A percentile compares a stretch with the other conserved stretches of the same genome.
Conservation (phyloP, 2,888 invertebrate species). For the Volucella zonaria region DNA sequence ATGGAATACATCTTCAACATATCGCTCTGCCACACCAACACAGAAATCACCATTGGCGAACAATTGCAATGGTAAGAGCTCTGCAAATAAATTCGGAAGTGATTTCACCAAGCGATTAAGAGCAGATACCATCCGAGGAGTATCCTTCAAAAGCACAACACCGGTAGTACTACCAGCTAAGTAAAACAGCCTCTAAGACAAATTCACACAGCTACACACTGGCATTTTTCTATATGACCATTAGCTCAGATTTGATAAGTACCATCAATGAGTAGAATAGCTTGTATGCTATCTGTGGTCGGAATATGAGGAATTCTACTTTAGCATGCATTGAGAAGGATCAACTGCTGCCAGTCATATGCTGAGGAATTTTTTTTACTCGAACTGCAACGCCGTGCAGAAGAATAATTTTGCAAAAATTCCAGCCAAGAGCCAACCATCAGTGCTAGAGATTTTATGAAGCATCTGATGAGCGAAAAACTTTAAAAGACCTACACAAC, state of each 20-base stretch:
- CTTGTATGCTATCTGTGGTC: conserved; percentile 84
- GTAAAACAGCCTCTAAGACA: conserved; percentile 63
- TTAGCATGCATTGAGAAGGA: conserved; percentile 86
- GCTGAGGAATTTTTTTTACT: conserved; percentile 86
- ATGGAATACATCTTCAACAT: conserved; percentile 52
- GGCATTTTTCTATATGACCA: conserved; percentile 87
- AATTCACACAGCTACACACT: conserved; percentile 50
- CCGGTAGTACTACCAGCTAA: conserved; percentile 29
- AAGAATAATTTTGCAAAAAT: conserved; percentile 78
- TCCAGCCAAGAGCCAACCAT: conserved; percentile 84
- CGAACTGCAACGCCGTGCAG: conserved; percentile 85
- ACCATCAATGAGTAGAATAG: conserved; percentile 82
- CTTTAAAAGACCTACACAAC: conserved; percentile 84
- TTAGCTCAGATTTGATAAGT: conserved; percentile 79
- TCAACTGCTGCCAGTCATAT: conserved; percentile 86
- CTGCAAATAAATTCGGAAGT: conserved; percentile 85
- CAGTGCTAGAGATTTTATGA: conserved; percentile 86
- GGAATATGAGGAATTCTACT: conserved; percentile 82
- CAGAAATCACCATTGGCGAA: conserved; percentile 76
- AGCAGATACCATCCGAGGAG: conserved; percentile 74
- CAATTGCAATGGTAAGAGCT: conserved; percentile 80
- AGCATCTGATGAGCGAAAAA: conserved; percentile 80
- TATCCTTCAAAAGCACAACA: conserved; percentile 60
- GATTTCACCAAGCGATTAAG: conserved; percentile 86
- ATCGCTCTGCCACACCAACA: conserved; percentile 51